These are phyloP conservation scores for Cercocebus atys DNA, from an alignment of 2,113 vertebrate species.

Conservation along the genomic window DNA sequence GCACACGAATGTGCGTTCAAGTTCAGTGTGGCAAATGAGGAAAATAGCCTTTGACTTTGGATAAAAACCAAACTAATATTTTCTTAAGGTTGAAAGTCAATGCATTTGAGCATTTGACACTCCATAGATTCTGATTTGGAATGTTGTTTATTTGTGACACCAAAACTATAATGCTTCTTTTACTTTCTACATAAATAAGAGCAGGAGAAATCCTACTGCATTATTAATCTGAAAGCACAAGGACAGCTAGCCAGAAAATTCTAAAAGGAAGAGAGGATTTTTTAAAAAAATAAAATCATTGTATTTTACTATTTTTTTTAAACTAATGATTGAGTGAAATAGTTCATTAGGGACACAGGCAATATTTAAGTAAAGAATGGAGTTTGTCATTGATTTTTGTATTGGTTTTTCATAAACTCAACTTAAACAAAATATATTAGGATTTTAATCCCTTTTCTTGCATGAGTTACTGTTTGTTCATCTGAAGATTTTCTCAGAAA, in stretches of 20 bases:
- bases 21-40: background rate
- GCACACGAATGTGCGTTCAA: rapidly evolving
- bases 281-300: constrained; percentile 14
- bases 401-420: background rate
- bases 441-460: constrained; percentile 30
- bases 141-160: background rate
- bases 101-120: background rate
- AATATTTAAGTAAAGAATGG: background rate
- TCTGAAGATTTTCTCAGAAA: background rate
- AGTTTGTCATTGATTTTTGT: background rate
- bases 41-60: constrained; percentile 17
- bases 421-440: background rate
- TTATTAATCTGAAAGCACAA: constrained; percentile 57
- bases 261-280: background rate
- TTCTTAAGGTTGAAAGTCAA: background rate
- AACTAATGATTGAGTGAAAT: background rate
- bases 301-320: constrained; percentile 6
- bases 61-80: background rate
- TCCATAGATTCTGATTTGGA: background rate
- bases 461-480: constrained; percentile 1
- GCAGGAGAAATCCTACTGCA: background rate
- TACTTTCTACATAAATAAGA: background rate
- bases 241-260: background rate
- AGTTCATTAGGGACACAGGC: background rate
- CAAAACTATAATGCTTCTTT: background rate